These are phyloP conservation scores for Choreutis nemorana DNA, from an alignment of 2,888 invertebrate genomes.

Conservation along the genomic window DNA sequence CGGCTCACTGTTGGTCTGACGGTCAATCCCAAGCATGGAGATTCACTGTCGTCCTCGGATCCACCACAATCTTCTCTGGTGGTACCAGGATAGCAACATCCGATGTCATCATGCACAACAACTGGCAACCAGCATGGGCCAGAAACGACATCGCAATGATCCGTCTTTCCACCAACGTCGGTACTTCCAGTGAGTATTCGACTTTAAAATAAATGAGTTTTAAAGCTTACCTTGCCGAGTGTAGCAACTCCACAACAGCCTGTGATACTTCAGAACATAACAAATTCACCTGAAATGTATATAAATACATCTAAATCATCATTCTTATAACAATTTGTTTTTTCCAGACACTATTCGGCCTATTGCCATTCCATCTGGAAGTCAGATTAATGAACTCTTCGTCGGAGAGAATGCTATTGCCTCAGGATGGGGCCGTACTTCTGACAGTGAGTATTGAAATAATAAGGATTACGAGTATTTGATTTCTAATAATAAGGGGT, in stretches of 20 bases:
- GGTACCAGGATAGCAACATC: constrained; percentile 23
- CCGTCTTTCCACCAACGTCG: constrained; percentile 19
- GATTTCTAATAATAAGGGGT: too few relatives aligned
- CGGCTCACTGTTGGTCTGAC: constrained; percentile 45
- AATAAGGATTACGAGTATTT: neutral
- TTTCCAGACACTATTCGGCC: neutral
- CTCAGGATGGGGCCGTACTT: constrained; percentile 8
- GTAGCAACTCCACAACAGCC: too few relatives aligned
- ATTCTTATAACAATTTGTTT: neutral
- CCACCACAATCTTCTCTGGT: constrained; percentile 23
- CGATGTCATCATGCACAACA: constrained; percentile 21
- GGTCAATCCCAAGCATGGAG: constrained; percentile 29
- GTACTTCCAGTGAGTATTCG: too few relatives aligned
- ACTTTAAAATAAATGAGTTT: too few relatives aligned
- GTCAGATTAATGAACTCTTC: constrained; percentile 3
- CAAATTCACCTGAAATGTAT: neutral
- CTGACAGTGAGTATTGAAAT: constrained; percentile 1
- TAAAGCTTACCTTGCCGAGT: too few relatives aligned
- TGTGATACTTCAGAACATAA: too few relatives aligned
- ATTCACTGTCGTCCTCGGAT: constrained; percentile 29
- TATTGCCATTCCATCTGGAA: constrained; percentile 7
- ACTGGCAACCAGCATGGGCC: constrained; percentile 22
- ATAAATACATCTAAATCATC: neutral
- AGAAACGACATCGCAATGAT: constrained; percentile 32
- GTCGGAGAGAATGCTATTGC: constrained; percentile 4